Conservation (phyloP, 2,113 vertebrate genomes). For the Chloropsis cyanopogon region DNA sequence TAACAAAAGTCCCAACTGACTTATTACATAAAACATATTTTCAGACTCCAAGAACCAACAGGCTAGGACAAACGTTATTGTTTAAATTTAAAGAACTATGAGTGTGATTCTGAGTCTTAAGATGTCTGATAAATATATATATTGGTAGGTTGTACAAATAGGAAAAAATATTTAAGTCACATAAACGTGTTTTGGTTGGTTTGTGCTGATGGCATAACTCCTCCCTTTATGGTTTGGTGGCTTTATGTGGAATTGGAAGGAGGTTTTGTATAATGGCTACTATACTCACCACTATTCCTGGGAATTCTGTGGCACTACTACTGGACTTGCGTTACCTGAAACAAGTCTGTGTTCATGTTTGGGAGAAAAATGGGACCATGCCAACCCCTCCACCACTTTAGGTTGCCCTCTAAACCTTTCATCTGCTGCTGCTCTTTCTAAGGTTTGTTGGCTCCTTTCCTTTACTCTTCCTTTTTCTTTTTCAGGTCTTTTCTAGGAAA, state of each 20-base stretch:
- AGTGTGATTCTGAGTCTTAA: neutral
- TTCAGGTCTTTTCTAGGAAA: neutral
- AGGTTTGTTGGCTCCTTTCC: neutral
- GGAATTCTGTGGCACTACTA: neutral
- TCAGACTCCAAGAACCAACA: neutral
- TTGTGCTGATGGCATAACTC: neutral
- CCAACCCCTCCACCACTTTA: neutral
- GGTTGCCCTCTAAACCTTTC: neutral
- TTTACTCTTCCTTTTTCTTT: neutral
- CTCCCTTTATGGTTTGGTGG: neutral
- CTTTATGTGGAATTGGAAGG: neutral
- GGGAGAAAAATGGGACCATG: neutral
- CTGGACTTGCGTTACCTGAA: neutral
- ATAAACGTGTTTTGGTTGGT: neutral
- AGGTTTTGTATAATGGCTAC: neutral
- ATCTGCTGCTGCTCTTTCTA: neutral
- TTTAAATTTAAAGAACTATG: neutral
- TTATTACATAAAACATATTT: constrained; percentile 9
- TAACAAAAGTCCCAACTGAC: neutral
- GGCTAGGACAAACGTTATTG: neutral
- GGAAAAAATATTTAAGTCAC: neutral
- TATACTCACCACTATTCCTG: neutral
- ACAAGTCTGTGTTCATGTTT: neutral
- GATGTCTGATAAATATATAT: neutral
- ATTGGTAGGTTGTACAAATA: neutral